These are phyloP conservation scores for Tinea pellionella DNA, from an alignment of 2,888 invertebrate species.

Conservation along the genomic window DNA sequence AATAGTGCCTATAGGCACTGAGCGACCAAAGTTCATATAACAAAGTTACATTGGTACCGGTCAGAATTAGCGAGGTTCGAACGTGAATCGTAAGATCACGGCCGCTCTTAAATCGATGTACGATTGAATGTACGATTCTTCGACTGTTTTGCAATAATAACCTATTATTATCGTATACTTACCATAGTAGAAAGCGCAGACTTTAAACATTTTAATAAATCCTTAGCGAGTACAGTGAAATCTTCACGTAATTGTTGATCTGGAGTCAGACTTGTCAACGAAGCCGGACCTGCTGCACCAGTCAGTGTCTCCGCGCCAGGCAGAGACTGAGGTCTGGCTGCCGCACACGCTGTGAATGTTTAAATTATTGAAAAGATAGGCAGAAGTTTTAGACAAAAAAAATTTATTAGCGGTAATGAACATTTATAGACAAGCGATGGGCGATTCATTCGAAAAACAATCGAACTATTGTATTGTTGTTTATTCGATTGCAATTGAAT, in stretches of 20 bases:
- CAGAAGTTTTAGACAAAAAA: background rate
- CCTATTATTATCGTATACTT: slow-evolving; percentile 22
- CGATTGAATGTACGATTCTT: too few relatives aligned
- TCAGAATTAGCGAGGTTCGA: too few relatives aligned
- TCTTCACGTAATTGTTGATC: slow-evolving; percentile 72
- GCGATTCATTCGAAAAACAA: too few relatives aligned
- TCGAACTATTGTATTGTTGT: too few relatives aligned
- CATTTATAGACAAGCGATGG: too few relatives aligned
- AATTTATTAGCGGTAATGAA: background rate
- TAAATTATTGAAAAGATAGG: background rate
- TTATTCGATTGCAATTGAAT: too few relatives aligned
- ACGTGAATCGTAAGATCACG: too few relatives aligned
- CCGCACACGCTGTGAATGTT: slow-evolving; percentile 44
- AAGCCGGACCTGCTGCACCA: slow-evolving; percentile 38
- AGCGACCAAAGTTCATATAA: too few relatives aligned
- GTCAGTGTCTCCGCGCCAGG: slow-evolving; percentile 60
- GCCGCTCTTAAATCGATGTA: too few relatives aligned
- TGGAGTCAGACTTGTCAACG: slow-evolving; percentile 51
- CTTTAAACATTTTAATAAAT: slow-evolving; percentile 74
- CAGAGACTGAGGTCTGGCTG: slow-evolving; percentile 67
- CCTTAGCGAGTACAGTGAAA: slow-evolving; percentile 76
- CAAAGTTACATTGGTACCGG: too few relatives aligned
- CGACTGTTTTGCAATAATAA: too few relatives aligned
- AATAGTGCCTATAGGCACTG: too few relatives aligned
- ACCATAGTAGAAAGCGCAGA: slow-evolving; percentile 64